Percentiles rank a stretch among this genome's conserved stretches.
Conservation (phyloP, 2,113 vertebrate species). For the Aythya baeri region DNA sequence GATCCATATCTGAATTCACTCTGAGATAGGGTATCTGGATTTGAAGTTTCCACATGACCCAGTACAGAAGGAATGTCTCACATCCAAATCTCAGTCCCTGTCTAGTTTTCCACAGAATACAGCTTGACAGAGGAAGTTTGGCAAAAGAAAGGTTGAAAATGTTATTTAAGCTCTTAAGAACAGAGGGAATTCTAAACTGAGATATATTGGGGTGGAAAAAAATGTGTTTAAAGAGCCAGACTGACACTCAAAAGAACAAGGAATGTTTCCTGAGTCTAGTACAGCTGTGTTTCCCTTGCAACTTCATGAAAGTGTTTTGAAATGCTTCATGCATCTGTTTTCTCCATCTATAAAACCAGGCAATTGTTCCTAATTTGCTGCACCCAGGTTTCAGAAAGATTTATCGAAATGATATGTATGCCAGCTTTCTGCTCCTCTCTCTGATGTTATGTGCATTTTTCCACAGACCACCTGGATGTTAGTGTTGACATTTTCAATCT, state of each 20-base stretch:
- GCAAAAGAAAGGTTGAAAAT: background rate
- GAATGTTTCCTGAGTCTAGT: background rate
- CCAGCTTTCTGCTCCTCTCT: background rate
- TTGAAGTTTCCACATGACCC: background rate
- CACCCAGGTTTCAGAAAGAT: background rate
- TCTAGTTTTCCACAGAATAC: background rate
- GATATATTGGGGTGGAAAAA: background rate
- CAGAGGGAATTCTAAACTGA: background rate
- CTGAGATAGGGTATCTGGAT: background rate
- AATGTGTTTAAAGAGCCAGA: background rate
- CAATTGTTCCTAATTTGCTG: background rate
- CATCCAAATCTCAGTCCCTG: background rate
- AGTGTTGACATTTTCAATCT: background rate
- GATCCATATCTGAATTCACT: background rate
- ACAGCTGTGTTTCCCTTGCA: background rate
- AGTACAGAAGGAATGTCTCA: background rate
- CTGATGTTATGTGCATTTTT: background rate
- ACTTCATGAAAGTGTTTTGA: background rate
- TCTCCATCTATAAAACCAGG: background rate
- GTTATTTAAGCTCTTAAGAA: background rate
- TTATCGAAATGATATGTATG: background rate
- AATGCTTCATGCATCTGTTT: background rate
- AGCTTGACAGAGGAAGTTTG: background rate
- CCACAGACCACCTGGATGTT: background rate
- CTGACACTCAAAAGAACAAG: background rate